Base-by-base conservation (phyloP, 2,888 invertebrate species). In the Melieria crassipennis region DNA sequence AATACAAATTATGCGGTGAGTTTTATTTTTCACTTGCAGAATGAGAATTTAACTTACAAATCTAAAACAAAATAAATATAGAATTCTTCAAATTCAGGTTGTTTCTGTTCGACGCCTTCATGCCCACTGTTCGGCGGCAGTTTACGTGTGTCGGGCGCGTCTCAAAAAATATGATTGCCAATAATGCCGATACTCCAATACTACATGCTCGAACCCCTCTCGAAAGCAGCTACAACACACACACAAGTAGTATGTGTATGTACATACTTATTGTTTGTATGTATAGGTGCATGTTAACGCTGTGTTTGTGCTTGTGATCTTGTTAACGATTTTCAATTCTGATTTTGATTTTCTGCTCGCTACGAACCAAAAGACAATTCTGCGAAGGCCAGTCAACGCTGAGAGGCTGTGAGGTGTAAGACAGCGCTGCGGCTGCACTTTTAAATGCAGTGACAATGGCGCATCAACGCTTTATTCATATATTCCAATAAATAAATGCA, bases 401-500 rank as follows among this genome's bases (percentile, higher is more conserved):
- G 52, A 52, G n/a, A 52, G 52, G 16, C 46, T 47, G 43, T 16
- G 47, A 11, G 43, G 48, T 5, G 46, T 46, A 16, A 47, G 65
- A 45, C 65, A 50, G 65, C 65, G 9, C 10, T 30, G 16, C n/a
- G 45, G 42, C 62, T 67, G 52, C 30, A 30, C 60, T 61, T 67
- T 67, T 60, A 58, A 67, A 67, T 67, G 67, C 60, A 67, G 67
- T 50, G 67, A 67, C 67, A 67, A 67, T 67, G 67, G 67, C 50
- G 48, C 67, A 67, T 61, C 67, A 72, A 81, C 82, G 82, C 80
- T 82, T 83, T 83, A 83, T 83, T 83, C 83, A 83, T 83, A 80
- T 83, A 83, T 83, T 83, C 83, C 83, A 83, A 83, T 83, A 82
- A 70, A 70, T 70, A 65, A 83, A 83, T 83, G 82, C 81, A 83